Conservation (phyloP, 2,888 invertebrate genomes). For the Lithosia quadra region DNA sequence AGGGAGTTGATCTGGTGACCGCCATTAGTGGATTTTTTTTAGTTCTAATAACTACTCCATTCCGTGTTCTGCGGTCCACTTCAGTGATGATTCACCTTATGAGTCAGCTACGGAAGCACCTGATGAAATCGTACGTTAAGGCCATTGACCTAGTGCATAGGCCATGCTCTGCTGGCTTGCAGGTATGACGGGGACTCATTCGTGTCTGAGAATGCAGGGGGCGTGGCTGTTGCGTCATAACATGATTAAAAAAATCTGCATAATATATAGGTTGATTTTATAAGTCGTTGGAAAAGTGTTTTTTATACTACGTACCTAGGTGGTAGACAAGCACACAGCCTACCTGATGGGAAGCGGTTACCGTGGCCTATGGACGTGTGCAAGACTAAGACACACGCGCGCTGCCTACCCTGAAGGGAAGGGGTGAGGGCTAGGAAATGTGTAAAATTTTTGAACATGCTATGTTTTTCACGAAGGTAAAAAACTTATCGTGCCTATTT, state of each 20-base stretch:
- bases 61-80: conserved; percentile 38
- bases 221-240: conserved; percentile 20
- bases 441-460: no score
- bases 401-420: no score
- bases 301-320: no score
- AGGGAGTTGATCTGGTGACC: neutral
- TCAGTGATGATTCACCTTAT: conserved; percentile 62
- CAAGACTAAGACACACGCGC: no score
- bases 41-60: conserved; percentile 17
- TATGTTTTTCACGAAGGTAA: no score
- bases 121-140: conserved; percentile 62
- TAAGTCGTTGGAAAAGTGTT: no score
- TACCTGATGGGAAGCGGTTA: no score
- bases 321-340: no score
- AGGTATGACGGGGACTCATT: conserved; percentile 24
- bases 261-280: neutral
- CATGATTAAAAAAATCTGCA: conserved; percentile 4
- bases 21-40: conserved; percentile 8
- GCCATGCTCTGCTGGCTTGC: conserved; percentile 27
- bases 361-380: no score
- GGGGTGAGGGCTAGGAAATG: no score
- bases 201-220: conserved; percentile 21
- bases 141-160: conserved; percentile 54
- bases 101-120: conserved; percentile 67
- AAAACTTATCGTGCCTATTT: no score